Base-by-base conservation (phyloP, 2,113 vertebrate genomes). In the Esox niger region DNA sequence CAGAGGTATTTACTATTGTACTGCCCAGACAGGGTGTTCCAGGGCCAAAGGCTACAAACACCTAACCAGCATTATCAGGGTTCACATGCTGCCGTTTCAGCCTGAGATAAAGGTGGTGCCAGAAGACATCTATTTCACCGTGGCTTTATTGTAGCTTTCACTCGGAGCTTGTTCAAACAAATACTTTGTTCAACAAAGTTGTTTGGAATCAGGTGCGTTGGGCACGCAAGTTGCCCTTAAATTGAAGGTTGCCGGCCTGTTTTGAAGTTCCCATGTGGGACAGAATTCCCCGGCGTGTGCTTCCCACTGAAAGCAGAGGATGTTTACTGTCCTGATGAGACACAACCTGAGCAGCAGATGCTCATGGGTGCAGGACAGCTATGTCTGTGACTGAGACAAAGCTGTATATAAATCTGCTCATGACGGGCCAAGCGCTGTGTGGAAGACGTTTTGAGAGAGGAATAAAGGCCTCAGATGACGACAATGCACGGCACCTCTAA, bases 231-330 rank as follows among this genome's bases (percentile, higher is more conserved):
- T 17, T n/a, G 4, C 31, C 33, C 32, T 26, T 10, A 52, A 76
- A 80, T 65, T 72, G 59, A 73, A 63, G 69, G 72, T 62, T 74
- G 62, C 66, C 21, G 7, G 4, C 32, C 64, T 73, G 43, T 62
- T 76, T 81, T 70, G 33, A 79, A 66, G 64, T 66, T 78, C 65
- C 63, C 66, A 27, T 54, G 69, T 11, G 32, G 68, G 26, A 26
- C 63, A 73, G 29, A 64, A 69, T 63, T 61, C 74, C 63, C 57
- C 66, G 58, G 38, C 35, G 27, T 71, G 58, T 31, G 21, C n/a
- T 43, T 2, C 25, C 15, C 9, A 30, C 23, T 68, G 69, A 66
- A 75, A 66, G 71, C 55, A 21, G 15, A 23, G 66, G 62, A 65
- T 30, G 66, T 63, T 62, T 71, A 47, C 62, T 23, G 46, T 72